Conservation (phyloP, 1,140 invertebrate genomes). For the Temnothorax nylanderi region DNA sequence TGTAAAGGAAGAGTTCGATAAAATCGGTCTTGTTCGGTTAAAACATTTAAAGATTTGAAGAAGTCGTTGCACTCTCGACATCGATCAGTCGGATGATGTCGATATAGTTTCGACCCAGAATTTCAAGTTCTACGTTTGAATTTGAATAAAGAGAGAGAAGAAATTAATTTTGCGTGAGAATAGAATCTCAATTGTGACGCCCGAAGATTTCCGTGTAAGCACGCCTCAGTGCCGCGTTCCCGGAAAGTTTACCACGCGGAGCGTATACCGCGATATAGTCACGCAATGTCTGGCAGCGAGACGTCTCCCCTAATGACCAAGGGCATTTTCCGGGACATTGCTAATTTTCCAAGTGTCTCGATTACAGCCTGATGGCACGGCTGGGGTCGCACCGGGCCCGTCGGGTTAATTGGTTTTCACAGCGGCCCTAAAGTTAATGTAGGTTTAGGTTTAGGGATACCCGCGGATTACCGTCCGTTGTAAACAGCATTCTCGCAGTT, state of each 20-base stretch:
- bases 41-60: neutral
- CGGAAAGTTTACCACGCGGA: neutral
- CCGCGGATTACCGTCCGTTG: conserved; percentile 23
- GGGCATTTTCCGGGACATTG: conserved; percentile 59
- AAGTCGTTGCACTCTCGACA: neutral
- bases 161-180: neutral
- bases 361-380: conserved; percentile 63
- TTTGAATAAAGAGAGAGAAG: neutral
- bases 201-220: conserved; percentile 23
- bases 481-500: conserved; percentile 8
- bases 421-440: conserved; percentile 33
- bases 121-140: neutral
- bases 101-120: neutral
- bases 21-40: neutral
- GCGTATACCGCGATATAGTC: neutral
- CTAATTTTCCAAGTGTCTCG: conserved; percentile 72
- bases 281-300: conserved; percentile 7
- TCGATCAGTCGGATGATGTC: neutral
- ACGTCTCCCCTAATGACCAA: conserved; percentile 62
- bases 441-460: conserved; percentile 27
- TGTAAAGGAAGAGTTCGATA: neutral
- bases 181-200: neutral
- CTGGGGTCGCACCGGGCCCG: conserved; percentile 9
- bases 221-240: neutral
- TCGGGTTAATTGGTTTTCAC: conserved; percentile 71